These are phyloP conservation scores for Eumeta japonica DNA, from an alignment of 1,140 invertebrate genomes.

Conservation along the genomic window DNA sequence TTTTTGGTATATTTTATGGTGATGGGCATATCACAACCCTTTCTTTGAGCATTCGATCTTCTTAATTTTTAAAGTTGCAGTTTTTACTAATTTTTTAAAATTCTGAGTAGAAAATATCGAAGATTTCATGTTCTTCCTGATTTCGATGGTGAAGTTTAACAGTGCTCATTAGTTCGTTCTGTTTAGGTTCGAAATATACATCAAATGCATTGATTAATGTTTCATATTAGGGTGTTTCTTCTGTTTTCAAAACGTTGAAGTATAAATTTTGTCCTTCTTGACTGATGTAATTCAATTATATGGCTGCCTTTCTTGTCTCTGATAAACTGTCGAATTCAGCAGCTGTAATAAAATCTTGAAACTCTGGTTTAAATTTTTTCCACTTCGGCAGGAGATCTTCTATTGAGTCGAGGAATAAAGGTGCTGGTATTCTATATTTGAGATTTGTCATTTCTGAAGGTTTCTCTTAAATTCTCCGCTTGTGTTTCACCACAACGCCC, in stretches of 20 bases:
- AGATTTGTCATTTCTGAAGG: no score
- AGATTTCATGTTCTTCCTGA: slow-evolving; percentile 20
- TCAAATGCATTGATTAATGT: slow-evolving; percentile 15
- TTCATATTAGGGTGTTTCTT: slow-evolving; percentile 2
- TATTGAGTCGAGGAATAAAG: no score
- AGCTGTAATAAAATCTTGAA: slow-evolving; percentile 1
- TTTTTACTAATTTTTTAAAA: slow-evolving; percentile 14
- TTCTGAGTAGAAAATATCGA: slow-evolving; percentile 20
- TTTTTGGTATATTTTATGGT: slow-evolving; percentile 21
- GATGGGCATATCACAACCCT: slow-evolving; percentile 21
- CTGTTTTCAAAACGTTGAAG: slow-evolving; percentile 4
- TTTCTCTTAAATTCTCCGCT: no score
- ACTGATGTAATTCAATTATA: slow-evolving; percentile 1
- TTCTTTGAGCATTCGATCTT: slow-evolving; percentile 21
- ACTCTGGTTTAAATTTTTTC: neutral
- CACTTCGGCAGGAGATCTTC: no score
- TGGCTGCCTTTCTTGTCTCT: slow-evolving; percentile 1
- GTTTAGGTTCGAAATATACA: slow-evolving; percentile 19
- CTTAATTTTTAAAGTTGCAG: slow-evolving; percentile 15
- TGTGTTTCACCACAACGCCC: no score
- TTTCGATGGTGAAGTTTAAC: slow-evolving; percentile 16
- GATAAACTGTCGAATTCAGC: neutral
- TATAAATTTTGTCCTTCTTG: slow-evolving; percentile 2
- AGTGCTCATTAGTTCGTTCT: slow-evolving; percentile 15
- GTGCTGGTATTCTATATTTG: no score